Conservation (phyloP, 2,888 invertebrate species). For the Drosophila aldrichi region DNA sequence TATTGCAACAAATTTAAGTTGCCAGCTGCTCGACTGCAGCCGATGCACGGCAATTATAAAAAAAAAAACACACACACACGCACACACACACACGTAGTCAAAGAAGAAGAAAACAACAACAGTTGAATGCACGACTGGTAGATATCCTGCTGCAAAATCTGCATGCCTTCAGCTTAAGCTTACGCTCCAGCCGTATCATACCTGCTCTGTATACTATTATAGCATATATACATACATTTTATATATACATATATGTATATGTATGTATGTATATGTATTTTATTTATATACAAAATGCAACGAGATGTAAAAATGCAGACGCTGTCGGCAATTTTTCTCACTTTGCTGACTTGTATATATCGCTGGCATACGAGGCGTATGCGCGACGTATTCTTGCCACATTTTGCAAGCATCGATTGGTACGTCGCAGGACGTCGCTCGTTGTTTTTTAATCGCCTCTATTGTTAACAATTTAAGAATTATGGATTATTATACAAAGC, state of each 20-base stretch:
- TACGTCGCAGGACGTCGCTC: not conserved
- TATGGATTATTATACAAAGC: not conserved
- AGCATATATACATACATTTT: too few species aligned
- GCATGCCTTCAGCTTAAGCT: not conserved
- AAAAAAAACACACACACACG: not conserved
- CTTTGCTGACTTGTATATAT: conserved; percentile 17
- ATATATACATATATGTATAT: not conserved
- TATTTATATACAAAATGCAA: not conserved
- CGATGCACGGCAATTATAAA: conserved; percentile 31
- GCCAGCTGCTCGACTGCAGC: conserved; percentile 13
- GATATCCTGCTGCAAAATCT: not conserved
- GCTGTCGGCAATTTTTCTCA: conserved; percentile 31
- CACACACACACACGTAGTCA: not conserved
- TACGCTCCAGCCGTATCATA: not conserved
- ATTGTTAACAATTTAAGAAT: conserved; percentile 3
- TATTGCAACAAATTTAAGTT: conserved; percentile 30
- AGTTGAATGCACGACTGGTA: not conserved
- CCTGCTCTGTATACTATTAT: not conserved
- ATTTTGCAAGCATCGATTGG: conserved; percentile 5
- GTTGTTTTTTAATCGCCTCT: not conserved
- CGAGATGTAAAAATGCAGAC: conserved; percentile 33
- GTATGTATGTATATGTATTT: not conserved
- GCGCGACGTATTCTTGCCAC: conserved; percentile 26
- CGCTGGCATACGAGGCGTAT: conserved; percentile 18
- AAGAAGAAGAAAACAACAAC: not conserved